Conservation (phyloP, 2,888 invertebrate genomes). For the Sminthurinus aureus region DNA sequence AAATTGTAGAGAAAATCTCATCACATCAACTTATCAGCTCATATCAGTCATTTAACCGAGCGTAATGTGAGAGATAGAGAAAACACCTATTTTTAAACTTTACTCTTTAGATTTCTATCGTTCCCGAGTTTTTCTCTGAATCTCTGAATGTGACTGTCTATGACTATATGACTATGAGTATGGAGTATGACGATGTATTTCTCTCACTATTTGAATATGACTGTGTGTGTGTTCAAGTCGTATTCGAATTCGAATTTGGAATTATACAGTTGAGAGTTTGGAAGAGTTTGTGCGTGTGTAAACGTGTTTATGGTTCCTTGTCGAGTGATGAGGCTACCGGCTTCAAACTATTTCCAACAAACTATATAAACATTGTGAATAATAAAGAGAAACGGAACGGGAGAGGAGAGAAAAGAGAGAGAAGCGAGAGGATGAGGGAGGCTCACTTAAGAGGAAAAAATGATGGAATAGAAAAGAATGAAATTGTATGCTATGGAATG, state of each 20-base stretch:
- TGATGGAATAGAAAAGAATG: background rate
- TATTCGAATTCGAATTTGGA: too few relatives aligned
- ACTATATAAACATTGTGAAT: slow-evolving; percentile 8
- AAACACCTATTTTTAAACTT: slow-evolving; percentile 39
- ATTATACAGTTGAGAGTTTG: background rate
- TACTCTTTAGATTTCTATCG: slow-evolving; percentile 27
- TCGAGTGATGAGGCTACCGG: slow-evolving; percentile 39
- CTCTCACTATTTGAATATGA: too few relatives aligned
- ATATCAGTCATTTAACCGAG: slow-evolving; percentile 34
- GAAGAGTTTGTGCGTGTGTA: slow-evolving; percentile 32
- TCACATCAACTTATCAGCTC: slow-evolving; percentile 37
- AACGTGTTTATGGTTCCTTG: slow-evolving; percentile 39
- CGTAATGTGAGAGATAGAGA: slow-evolving; percentile 31
- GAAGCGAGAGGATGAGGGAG: slow-evolving; percentile 5
- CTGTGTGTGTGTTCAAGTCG: too few relatives aligned
- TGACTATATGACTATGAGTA: too few relatives aligned
- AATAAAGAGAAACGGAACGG: background rate
- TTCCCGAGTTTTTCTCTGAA: background rate
- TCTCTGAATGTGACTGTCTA: too few relatives aligned
- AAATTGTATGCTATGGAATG: too few relatives aligned
- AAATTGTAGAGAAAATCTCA: slow-evolving; percentile 25
- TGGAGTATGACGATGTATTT: too few relatives aligned
- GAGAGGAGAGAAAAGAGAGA: slow-evolving; percentile 16
- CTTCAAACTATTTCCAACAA: slow-evolving; percentile 32
- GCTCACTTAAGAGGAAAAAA: slow-evolving; percentile 8